Conservation (phyloP, 1,140 invertebrate genomes). For the Colletes gigas region DNA sequence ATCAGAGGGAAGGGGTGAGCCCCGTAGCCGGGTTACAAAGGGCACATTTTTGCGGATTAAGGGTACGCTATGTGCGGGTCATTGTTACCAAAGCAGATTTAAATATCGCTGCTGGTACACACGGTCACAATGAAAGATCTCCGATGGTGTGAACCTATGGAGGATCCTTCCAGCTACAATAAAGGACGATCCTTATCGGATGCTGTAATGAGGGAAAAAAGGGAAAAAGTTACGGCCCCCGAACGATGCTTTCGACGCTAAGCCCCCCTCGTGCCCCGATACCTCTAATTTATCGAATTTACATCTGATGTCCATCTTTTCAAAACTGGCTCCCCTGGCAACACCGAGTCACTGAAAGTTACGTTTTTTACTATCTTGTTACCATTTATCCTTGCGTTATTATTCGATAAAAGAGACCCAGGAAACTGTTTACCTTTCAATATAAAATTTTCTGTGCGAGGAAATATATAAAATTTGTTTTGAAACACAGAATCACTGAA, state of each 20-base stretch:
- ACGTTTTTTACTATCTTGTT: no score
- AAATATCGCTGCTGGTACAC: constrained; percentile 30
- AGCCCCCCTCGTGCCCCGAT: not conserved
- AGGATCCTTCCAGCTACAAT: constrained; percentile 30
- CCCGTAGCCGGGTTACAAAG: constrained; percentile 32
- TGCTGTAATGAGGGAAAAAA: constrained; percentile 39
- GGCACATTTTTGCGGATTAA: constrained; percentile 66
- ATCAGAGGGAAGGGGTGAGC: constrained; percentile 28
- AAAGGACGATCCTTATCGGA: constrained; percentile 49
- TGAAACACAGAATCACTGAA: no score
- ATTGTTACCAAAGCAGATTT: constrained; percentile 57
- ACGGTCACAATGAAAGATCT: constrained; percentile 1
- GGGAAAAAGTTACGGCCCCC: constrained; percentile 8
- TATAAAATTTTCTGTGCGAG: no score
- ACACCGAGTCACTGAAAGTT: no score
- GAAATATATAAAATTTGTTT: no score
- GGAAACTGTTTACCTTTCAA: no score
- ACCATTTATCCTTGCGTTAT: no score
- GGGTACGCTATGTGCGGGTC: constrained; percentile 40
- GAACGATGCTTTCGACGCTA: not conserved
- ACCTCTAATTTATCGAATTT: constrained; percentile 38
- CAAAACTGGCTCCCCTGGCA: no score
- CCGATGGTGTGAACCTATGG: not conserved
- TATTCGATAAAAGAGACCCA: no score
- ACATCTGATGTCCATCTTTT: not conserved